phyloP scores from a whole-genome alignment of 1,140 invertebrate genomes.

The Trichoplusia ni region DNA sequence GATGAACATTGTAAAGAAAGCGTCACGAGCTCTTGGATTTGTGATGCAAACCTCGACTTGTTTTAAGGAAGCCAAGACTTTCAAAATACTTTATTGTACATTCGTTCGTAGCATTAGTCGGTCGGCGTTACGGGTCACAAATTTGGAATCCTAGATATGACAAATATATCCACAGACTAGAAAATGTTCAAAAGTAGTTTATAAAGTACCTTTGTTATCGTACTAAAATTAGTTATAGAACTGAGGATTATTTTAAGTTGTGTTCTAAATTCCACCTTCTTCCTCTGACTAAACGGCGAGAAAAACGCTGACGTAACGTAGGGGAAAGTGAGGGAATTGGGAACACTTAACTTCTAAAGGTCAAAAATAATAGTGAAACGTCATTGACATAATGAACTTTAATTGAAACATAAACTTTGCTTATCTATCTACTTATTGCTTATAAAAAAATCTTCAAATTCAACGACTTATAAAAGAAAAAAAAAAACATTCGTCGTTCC shows the following conservation, averaged over 20 bases:
- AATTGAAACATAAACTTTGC: slow-evolving; percentile 34
- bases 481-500: slow-evolving; percentile 37
- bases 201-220: neutral
- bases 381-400: slow-evolving; percentile 1
- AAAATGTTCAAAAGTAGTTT: too few species aligned
- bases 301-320: neutral
- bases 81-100: too few species aligned
- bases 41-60: neutral
- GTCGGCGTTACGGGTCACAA: neutral
- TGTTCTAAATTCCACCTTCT: neutral
- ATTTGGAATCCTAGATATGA: neutral
- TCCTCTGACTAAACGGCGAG: neutral
- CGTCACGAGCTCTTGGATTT: neutral
- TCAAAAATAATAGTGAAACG: too few species aligned
- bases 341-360: too few species aligned
- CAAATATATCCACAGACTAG: too few species aligned
- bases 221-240: neutral
- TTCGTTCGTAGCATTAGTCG: neutral
- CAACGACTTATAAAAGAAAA: neutral
- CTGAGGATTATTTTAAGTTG: neutral
- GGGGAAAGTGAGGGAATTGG: neutral
- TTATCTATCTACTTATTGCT: slow-evolving; percentile 38
- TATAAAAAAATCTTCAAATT: slow-evolving; percentile 6
- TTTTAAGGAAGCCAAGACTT: neutral
- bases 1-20: neutral